A percentile compares a stretch with the other conserved stretches of the same genome.
Evolutionary conservation across 2,888 invertebrate genomes (phyloP).

Genomic region (Philopedon plagiatum): DNA sequence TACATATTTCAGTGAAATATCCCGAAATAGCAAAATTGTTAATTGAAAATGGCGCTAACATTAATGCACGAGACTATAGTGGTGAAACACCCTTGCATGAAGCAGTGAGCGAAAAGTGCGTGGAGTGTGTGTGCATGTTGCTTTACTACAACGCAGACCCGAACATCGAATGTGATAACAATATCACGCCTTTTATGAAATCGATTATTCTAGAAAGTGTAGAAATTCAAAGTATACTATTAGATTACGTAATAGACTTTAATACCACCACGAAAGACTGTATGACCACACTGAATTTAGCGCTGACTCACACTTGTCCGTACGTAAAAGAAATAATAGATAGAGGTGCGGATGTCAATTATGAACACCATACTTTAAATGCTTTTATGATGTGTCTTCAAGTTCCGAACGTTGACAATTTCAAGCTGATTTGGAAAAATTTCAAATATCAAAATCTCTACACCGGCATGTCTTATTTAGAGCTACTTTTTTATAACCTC

Average conservation of each 20-base stretch:
- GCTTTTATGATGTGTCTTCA: constrained; percentile 47
- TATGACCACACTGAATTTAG: constrained; percentile 54
- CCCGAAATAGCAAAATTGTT: constrained; percentile 54
- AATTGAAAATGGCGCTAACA: constrained; percentile 57
- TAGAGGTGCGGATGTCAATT: constrained; percentile 57
- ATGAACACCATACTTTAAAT: constrained; percentile 48
- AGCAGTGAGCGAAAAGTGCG: constrained; percentile 50
- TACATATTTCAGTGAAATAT: constrained; percentile 56
- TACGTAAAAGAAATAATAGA: constrained; percentile 55
- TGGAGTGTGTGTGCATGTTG: constrained; percentile 59
- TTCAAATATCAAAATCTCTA: constrained; percentile 49
- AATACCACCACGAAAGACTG: constrained; percentile 51
- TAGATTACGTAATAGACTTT: constrained; percentile 57
- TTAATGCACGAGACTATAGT: constrained; percentile 55
- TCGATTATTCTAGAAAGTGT: constrained; percentile 50
- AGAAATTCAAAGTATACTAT: constrained; percentile 53
- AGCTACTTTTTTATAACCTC: constrained; percentile 42
- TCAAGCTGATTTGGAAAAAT: constrained; percentile 53
- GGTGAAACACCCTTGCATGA: constrained; percentile 58
- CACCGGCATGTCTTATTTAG: constrained; percentile 35
- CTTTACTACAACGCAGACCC: constrained; percentile 60
- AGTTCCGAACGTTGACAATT: constrained; percentile 52
- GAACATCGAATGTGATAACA: constrained; percentile 49
- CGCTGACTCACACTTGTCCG: constrained; percentile 52
- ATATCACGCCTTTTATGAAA: constrained; percentile 58